These are phyloP conservation scores for Phenganax marumi DNA, from an alignment of 92 coral and sea anemone genomes.

Conservation along the genomic window DNA sequence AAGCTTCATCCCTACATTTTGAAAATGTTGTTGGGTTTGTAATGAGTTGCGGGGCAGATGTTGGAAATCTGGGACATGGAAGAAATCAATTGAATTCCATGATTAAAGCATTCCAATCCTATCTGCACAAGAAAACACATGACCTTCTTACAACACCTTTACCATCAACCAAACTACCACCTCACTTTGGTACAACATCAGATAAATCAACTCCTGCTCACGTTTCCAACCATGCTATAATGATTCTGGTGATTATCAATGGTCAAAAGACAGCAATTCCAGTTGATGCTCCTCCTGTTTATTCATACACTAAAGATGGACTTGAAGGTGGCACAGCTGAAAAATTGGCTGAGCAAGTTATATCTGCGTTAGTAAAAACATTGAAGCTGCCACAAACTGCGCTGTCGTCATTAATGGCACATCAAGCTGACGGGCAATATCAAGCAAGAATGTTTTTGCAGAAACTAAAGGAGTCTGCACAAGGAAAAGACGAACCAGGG, in stretches of 20 bases:
- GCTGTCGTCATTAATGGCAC: conserved; percentile 21
- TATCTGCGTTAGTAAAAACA: conserved; percentile 33
- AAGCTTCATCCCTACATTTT: conserved; percentile 41
- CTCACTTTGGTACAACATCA: conserved; percentile 40
- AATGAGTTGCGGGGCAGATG: conserved; percentile 27
- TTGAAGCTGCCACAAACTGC: conserved; percentile 19
- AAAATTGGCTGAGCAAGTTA: conserved; percentile 36
- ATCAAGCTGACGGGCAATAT: conserved; percentile 42
- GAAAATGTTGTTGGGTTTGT: conserved; percentile 39
- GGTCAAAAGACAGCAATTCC: conserved; percentile 43
- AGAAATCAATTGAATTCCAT: conserved; percentile 44
- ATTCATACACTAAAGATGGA: conserved; percentile 34
- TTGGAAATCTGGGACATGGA: conserved; percentile 46
- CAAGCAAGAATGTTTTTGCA: conserved; percentile 44
- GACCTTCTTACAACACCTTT: conserved; percentile 38
- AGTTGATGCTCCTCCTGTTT: conserved; percentile 43
- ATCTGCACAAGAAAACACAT: conserved; percentile 41
- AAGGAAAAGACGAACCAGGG: conserved; percentile 1
- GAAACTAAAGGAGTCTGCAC: conserved; percentile 8
- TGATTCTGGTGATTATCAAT: conserved; percentile 37
- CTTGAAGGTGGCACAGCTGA: conserved; percentile 47
- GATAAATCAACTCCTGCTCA: conserved; percentile 33
- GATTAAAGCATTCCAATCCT: conserved; percentile 32
- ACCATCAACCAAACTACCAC: conserved; percentile 40
- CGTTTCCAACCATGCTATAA: conserved; percentile 43